These are phyloP conservation scores for Leucania comma DNA, from an alignment of 2,888 invertebrate genomes.

Conservation along the genomic window DNA sequence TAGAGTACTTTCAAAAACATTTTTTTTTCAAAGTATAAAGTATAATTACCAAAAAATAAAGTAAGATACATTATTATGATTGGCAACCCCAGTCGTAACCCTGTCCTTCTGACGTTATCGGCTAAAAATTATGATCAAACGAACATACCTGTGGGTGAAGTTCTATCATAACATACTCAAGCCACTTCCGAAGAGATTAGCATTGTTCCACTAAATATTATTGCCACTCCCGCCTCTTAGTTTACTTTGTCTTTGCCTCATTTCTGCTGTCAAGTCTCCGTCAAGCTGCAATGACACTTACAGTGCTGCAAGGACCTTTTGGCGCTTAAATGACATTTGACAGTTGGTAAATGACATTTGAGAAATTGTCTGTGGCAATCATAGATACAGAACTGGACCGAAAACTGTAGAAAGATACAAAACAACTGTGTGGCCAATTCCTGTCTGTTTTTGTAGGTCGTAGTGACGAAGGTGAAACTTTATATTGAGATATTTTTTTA, in stretches of 20 bases:
- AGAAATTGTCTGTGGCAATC: neutral
- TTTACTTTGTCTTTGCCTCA: neutral
- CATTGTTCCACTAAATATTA: neutral
- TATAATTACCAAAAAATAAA: too few species aligned
- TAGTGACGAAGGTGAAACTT: neutral
- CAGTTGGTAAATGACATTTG: constrained; percentile 2
- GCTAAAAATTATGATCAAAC: neutral
- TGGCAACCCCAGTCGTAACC: too few species aligned
- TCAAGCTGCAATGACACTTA: constrained; percentile 14
- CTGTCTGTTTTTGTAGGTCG: neutral
- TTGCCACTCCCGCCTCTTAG: neutral
- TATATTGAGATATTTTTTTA: too few species aligned
- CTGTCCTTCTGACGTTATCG: neutral
- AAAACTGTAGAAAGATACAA: neutral
- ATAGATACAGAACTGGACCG: neutral
- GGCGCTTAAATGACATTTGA: constrained; percentile 9
- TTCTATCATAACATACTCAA: constrained; percentile 1
- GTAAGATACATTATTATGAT: too few species aligned
- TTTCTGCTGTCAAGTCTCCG: neutral
- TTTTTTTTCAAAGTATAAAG: too few species aligned
- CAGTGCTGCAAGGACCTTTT: constrained; percentile 10
- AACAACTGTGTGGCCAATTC: neutral
- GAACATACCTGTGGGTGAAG: constrained; percentile 3
- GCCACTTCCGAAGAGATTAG: constrained; percentile 5
- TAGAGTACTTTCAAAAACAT: too few species aligned